Percentiles rank a stretch among this genome's conserved stretches.
phyloP scores from a whole-genome alignment of 1,140 invertebrate species.

The Magallana angulata region DNA sequence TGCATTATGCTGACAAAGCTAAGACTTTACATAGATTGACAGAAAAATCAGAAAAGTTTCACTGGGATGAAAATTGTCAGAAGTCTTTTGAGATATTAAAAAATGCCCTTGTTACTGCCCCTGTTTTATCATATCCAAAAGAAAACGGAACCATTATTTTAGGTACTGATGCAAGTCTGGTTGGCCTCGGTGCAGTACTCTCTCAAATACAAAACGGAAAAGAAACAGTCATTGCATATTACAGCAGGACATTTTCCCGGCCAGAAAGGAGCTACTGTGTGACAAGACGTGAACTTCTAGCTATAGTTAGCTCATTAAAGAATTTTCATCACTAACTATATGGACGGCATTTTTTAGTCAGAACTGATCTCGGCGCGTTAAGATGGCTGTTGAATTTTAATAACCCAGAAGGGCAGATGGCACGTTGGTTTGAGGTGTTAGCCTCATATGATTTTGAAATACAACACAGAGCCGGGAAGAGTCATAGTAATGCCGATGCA shows the following conservation, averaged over 20 bases:
- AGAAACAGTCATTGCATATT: constrained; percentile 48
- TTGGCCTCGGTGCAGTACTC: constrained; percentile 44
- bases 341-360: constrained; percentile 30
- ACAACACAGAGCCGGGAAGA: constrained; percentile 56
- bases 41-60: too few relatives aligned
- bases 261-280: constrained; percentile 54
- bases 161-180: constrained; percentile 32
- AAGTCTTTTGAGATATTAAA: too few relatives aligned
- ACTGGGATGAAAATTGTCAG: too few relatives aligned
- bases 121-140: too few relatives aligned
- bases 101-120: too few relatives aligned
- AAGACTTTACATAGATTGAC: too few relatives aligned
- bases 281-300: constrained; percentile 48
- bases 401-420: constrained; percentile 39
- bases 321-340: constrained; percentile 43
- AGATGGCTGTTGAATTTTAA: not conserved
- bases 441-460: constrained; percentile 61
- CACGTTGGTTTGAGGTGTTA: constrained; percentile 47
- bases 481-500: constrained; percentile 66
- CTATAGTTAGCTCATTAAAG: constrained; percentile 47
- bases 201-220: constrained; percentile 50
- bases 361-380: constrained; percentile 48
- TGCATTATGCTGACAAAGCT: too few relatives aligned
- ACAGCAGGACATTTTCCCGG: constrained; percentile 35
- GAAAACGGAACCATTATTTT: too few relatives aligned